Conservation (phyloP, 2,797 vertebrate genomes). For the Pogoniulus pusillus region DNA sequence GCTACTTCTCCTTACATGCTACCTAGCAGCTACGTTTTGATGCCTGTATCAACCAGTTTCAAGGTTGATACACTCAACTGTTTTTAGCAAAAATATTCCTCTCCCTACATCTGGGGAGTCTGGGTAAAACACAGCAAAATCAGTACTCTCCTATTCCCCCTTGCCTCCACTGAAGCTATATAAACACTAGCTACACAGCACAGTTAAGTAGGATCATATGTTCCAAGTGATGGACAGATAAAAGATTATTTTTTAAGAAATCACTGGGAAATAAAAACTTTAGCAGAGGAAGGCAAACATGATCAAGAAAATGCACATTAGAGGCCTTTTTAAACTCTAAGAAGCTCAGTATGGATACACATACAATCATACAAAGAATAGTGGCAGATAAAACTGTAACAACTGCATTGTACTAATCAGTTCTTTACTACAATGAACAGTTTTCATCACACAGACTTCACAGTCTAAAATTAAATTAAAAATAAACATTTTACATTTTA, state of each 20-base stretch:
- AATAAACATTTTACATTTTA: not conserved
- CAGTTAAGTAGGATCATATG: conserved; percentile 43
- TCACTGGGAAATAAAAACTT: conserved; percentile 8
- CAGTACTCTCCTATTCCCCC: not conserved
- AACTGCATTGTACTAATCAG: not conserved
- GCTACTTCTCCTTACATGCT: not conserved
- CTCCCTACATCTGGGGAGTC: not conserved
- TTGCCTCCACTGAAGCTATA: conserved; percentile 34
- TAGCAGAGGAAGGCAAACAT: conserved; percentile 20
- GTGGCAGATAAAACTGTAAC: not conserved
- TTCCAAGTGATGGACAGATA: conserved; percentile 58
- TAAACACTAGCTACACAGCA: conserved; percentile 12
- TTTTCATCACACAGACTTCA: not conserved
- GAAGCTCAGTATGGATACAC: not conserved
- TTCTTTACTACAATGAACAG: not conserved
- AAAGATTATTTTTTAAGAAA: conserved; percentile 62
- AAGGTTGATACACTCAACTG: not conserved
- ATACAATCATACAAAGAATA: not conserved
- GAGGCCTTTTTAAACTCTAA: conserved; percentile 1
- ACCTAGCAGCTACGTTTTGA: not conserved
- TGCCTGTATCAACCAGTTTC: not conserved
- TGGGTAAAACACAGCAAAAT: not conserved
- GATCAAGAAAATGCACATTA: not conserved
- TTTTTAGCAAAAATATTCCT: not conserved
- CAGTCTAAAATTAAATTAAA: not conserved